These are phyloP conservation scores for Lepidurus packardi DNA, from an alignment of 1,140 invertebrate species.

Conservation along the genomic window DNA sequence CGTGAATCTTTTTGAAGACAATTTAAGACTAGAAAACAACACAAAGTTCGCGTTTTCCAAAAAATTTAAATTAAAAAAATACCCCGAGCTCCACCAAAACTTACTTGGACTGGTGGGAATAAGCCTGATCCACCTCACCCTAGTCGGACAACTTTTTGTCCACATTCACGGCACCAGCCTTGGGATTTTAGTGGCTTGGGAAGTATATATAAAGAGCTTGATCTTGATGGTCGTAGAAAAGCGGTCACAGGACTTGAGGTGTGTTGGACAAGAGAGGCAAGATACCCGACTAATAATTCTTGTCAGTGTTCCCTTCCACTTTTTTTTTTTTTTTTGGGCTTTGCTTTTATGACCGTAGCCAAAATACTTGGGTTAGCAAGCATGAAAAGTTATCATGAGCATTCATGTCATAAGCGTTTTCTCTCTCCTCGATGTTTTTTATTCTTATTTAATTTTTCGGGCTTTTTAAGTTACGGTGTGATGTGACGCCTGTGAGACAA, in stretches of 20 bases:
- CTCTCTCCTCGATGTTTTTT: not conserved
- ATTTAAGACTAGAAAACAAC: not conserved
- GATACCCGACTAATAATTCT: conserved; percentile 22
- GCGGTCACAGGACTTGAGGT: conserved; percentile 20
- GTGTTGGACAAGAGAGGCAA: conserved; percentile 15
- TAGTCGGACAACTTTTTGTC: not conserved
- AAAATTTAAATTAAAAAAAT: not conserved
- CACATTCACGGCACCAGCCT: not conserved
- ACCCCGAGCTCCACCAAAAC: not conserved
- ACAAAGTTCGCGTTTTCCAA: not conserved
- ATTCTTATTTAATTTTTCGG: not conserved
- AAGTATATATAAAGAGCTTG: not conserved
- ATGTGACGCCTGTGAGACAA: conserved; percentile 2
- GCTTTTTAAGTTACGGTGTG: not conserved
- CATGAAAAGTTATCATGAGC: not conserved
- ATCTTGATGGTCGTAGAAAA: conserved; percentile 12
- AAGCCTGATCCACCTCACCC: not conserved
- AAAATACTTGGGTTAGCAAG: not conserved
- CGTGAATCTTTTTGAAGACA: not conserved
- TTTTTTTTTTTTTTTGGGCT: not conserved
- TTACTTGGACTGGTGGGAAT: not conserved
- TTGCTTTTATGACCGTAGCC: not conserved
- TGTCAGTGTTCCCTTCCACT: not conserved
- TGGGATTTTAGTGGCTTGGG: not conserved
- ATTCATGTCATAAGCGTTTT: not conserved